Conservation (phyloP, 1,140 invertebrate genomes). For the Pseudomyrmex flavicornis region DNA sequence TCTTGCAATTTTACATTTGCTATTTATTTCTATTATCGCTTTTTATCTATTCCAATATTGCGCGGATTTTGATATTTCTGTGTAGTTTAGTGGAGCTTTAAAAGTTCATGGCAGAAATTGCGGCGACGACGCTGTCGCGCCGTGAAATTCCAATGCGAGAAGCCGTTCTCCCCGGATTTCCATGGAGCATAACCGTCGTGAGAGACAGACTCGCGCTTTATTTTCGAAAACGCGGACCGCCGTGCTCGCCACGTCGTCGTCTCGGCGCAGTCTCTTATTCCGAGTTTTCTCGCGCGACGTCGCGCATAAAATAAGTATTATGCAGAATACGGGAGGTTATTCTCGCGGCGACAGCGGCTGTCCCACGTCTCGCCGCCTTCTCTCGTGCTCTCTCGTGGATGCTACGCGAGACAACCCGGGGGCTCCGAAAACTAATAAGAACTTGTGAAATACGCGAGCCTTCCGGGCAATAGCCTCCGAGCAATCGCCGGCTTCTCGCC, state of each 20-base stretch:
- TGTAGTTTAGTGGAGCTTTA: conserved; percentile 10
- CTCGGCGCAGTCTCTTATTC: conserved; percentile 63
- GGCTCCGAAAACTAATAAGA: conserved; percentile 73
- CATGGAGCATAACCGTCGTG: conserved; percentile 54
- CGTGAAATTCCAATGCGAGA: conserved; percentile 45
- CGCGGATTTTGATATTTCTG: conserved; percentile 22
- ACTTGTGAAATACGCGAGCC: conserved; percentile 71
- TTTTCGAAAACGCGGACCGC: conserved; percentile 60
- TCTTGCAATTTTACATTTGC: neutral
- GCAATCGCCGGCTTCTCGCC: conserved; percentile 57
- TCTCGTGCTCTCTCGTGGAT: conserved; percentile 34
- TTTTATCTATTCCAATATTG: conserved; percentile 22
- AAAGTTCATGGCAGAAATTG: conserved; percentile 50
- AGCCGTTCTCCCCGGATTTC: conserved; percentile 57
- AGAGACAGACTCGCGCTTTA: conserved; percentile 53
- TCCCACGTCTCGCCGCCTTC: conserved; percentile 12
- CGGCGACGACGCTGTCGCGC: conserved; percentile 23
- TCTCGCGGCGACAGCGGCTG: conserved; percentile 18
- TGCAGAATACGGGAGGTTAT: conserved; percentile 62
- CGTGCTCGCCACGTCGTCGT: conserved; percentile 38
- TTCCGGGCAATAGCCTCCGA: conserved; percentile 69
- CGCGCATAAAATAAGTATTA: conserved; percentile 76
- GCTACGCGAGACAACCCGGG: conserved; percentile 23
- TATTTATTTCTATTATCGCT: neutral
- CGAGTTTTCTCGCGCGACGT: conserved; percentile 68